Base-by-base conservation (phyloP, 2,113 vertebrate genomes). In the Oplegnathus fasciatus region DNA sequence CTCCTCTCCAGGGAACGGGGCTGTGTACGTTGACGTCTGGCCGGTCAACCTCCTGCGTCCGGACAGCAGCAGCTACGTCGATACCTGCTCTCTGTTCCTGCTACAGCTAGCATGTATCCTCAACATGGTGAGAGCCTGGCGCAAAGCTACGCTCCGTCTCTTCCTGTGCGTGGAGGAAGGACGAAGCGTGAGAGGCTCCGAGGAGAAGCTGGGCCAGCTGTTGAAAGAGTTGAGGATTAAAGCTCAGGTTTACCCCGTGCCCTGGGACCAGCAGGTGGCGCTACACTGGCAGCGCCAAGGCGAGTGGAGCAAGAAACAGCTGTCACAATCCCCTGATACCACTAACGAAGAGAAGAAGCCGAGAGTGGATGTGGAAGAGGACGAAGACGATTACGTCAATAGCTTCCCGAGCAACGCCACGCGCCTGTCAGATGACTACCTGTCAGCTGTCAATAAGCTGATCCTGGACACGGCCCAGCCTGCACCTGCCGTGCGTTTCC, bases 51-150 rank as follows among this genome's bases (percentile, higher is more conserved):
- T 98, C 32, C 87, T 98, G 67, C 96, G 97, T 0, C 97, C 97
- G 0, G 97, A 98, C 94, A 97, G 97, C 32, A 93, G 94, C 30
- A 96, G 95, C 88, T 98, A 98, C 0, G 97, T 98, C 0, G 97
- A 98, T 75, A 98, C 97, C 40, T 97, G 97, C 95, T 98, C 97
- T 32, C 95, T 98, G 18, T 98, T 98, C 92, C 94, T 98, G 71
- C 95, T 98, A n/a, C 97, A 98, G 91, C 96, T 98, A 75, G 97
- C 97, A 0, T 98, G 97, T 0, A 96, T 98, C 81, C 96, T 98
- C 52, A 97, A 96, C 93, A 98, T 98, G 97, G 95, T 96, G 0
- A 94, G 96, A 37, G 88, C 95, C 11, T 98, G 97, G 97, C 96
- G 95, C 60, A 95, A 94, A 5, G 96, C 97, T 1, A 92, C 65